Evolutionary conservation across 92 coral and sea anemone species (phyloP), one percentile per base, ranked within the genome.

Genomic region (Parazoanthus atlanticus): DNA sequence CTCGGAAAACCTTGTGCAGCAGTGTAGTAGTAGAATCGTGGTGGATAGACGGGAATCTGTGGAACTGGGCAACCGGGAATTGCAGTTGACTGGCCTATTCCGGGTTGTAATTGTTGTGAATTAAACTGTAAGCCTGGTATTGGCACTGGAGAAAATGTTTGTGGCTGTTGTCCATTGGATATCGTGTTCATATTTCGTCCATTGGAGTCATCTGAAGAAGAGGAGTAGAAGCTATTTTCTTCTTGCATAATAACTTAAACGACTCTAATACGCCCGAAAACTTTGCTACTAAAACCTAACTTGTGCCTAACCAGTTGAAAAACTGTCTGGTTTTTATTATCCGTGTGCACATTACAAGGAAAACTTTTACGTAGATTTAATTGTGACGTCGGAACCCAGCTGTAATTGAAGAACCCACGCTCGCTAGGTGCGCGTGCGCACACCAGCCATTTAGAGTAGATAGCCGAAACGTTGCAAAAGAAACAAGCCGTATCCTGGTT

Each of bases 1-100:
- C 87, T 84, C 66, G 87, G 87, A 69, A 84, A 84, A 6, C 87
- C 87, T 84, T 84, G 87, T n/a, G 87, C 67, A 31, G 87, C 87
- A 52, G 87, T 84, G 67, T 84, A 84, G 66, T 84, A 84, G 43
- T 84, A 84, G 29, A 84, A 84, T 71, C 87, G 78, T 25, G 87
- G 87, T 84, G 87, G 87, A 84, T 84, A 84, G 36, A 84, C 78
- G 33, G 87, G 87, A 70, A 84, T 84, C 78, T 84, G 87, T 33
- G 87, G 87, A 25, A 84, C 87, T 28, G 87, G 87, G 65, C 87
- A 84, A 75, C 79, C 17, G 13, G 79, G 79, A 75, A 75, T 23
- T 19, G 79, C 49, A 16, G 79, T 19, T 30, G 79, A 36, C 69
- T 61, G 69, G 31, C 65, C 40, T 41, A 84, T 43, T 15, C 87